Base-by-base conservation (phyloP, 2,888 invertebrate genomes). In the Zaprionus bogoriensis region DNA sequence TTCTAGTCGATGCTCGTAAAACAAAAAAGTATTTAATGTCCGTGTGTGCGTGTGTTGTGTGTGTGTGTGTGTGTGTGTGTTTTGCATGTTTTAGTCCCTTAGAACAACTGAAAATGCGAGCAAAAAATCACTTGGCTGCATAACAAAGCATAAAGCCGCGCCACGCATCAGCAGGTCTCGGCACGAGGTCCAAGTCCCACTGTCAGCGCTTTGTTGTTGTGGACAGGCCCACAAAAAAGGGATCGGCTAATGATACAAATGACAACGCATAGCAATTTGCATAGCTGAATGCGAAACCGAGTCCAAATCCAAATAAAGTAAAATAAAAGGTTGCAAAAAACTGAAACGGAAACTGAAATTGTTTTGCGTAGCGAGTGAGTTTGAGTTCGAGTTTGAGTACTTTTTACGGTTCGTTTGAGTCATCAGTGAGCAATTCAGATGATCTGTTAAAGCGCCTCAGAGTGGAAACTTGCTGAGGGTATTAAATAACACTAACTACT, bases 71-170 rank as follows among this genome's bases (percentile, higher is more conserved):
- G 14, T 23, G 47, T 50, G 42, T 51, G 22, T 60, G 30, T 48
- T 17, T n/a, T 50, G 17, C 3, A 2, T 14, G 10, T 5, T 22
- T 22, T 10, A 28, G 27, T 7, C 7, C 4, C 42, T 9, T 28
- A 2, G 4, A 51, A 17, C 10, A 22, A 7, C 5, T 28, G 9
- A 28, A 23, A 36, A 54, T 12, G 2, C n/a, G 7, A 10, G n/a
- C 47, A 14, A 20, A 48, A 73, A 74, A 64, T 60, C 61, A 68
- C 64, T 68, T 39, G 57, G 72, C 68, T 67, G 75, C 55, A 78
- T 75, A 78, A 67, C 64, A 53, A 69, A 72, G 79, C 80, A 61
- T 64, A 63, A 72, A 65, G 60, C 66, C 57, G 46, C 27, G 44
- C 54, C 47, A 58, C 67, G 62, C 69, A 62, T 74, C 70, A 66